Evolutionary conservation across 2,797 vertebrate species (phyloP).

Genomic region (Heliangelus exortis): DNA sequence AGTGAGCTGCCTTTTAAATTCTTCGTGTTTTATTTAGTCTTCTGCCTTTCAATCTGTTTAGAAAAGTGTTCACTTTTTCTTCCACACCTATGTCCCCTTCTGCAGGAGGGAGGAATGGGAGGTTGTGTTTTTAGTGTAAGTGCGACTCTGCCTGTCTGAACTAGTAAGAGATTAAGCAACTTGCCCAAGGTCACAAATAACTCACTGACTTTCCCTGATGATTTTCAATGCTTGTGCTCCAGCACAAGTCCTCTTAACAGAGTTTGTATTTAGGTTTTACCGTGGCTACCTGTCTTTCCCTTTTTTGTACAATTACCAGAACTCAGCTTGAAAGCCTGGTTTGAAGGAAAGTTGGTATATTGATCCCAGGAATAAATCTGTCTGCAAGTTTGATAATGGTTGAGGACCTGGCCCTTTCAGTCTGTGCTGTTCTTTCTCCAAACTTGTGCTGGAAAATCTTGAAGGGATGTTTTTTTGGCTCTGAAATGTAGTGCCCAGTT

Average conservation of each 20-base stretch:
- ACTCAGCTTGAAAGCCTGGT: not conserved
- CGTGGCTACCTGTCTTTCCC: not conserved
- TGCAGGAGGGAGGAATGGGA: not conserved
- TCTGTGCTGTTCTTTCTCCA: not conserved
- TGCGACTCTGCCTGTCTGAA: conserved; percentile 12
- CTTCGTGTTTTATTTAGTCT: not conserved
- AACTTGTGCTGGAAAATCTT: not conserved
- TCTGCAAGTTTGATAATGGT: not conserved
- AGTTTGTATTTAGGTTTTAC: not conserved
- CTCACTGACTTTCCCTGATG: not conserved
- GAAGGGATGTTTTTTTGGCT: not conserved
- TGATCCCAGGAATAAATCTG: not conserved
- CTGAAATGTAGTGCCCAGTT: not conserved
- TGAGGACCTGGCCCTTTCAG: not conserved
- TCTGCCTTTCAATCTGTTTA: not conserved
- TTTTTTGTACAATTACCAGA: not conserved
- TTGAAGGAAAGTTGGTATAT: not conserved
- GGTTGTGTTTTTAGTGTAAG: not conserved
- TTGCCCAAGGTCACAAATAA: conserved; percentile 13
- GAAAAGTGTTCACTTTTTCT: not conserved
- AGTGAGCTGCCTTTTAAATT: not conserved
- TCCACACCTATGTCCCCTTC: not conserved
- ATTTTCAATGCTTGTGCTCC: not conserved
- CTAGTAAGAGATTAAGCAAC: not conserved
- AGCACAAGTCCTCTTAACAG: not conserved